Evolutionary conservation across 1,140 invertebrate genomes (phyloP), one percentile per base, ranked within the genome.

Genomic region (Samia ricini): DNA sequence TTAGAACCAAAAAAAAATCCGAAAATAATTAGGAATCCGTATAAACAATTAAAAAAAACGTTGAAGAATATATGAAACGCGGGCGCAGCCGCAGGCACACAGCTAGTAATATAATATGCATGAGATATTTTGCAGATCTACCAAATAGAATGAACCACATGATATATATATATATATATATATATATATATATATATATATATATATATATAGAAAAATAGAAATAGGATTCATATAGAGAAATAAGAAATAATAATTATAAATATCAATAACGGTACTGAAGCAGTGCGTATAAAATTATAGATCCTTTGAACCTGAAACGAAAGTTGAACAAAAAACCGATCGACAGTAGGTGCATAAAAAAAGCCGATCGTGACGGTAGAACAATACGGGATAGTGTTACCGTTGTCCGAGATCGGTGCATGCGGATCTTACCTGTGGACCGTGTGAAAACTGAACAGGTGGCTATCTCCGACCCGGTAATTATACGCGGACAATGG

Each of bases 401-500:
- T 85, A 83, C 74, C 64, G 74, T 79, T 74, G 78, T 81, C 79
- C 78, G 72, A 76, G 64, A 61, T 64, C 60, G 33, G 22, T 52
- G 20, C 20, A 52, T 52, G 20, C 51, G 62, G 61, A 71, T 70
- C 54, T 62, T 75, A 77, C 73, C 79, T 87, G 84, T 81, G 74
- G 71, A 69, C 69, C 87, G 87, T 89, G 87, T 88, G 87, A 89
- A 89, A 84, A 81, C 72, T 61, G 71, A 85, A 89, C 87, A 89
- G 87, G 87, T 89, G 87, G 75, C 51, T 79, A 55, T 68, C 69
- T 73, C 74, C 78, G 66, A 72, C 64, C 68, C 72, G 64, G 77
- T 82, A 85, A 85, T 85, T 85, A 83, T 81, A 76, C 74, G 42
- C 64, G 74, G 71, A 85, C 78, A 81, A 85, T 77, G 58, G 63